These are phyloP conservation scores for Rapana venosa DNA, from an alignment of 2,888 invertebrate species.

Conservation along the genomic window DNA sequence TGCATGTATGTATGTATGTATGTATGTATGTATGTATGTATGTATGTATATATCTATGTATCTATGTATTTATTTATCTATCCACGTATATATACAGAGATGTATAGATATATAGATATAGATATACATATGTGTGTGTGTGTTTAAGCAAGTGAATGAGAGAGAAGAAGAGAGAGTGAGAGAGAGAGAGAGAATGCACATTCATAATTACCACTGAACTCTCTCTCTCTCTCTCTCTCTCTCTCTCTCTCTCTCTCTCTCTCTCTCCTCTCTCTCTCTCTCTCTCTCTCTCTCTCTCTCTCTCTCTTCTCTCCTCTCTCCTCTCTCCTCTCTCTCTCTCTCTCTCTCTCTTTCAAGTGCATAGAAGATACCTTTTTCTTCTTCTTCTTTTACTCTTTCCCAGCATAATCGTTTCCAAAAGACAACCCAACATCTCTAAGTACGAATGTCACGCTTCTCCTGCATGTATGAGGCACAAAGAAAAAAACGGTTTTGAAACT, in stretches of 20 bases:
- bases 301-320: constrained; percentile 13
- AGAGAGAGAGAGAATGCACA: no score
- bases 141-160: background rate
- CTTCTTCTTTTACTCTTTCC: background rate
- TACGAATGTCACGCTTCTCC: no score
- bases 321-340: constrained; percentile 1
- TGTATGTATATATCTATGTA: no score
- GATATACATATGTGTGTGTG: background rate
- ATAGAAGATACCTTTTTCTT: background rate
- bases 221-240: constrained; percentile 2
- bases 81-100: no score
- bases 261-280: constrained; percentile 4
- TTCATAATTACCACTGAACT: background rate
- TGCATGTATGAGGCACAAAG: no score
- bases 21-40: no score
- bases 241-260: constrained; percentile 10
- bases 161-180: no score
- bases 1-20: no score
- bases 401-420: background rate
- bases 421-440: no score
- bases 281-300: background rate
- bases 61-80: no score
- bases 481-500: no score
- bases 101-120: no score
- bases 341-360: background rate